These are phyloP conservation scores for Cuniculus paca DNA, from an alignment of 2,797 vertebrate species.

Conservation along the genomic window DNA sequence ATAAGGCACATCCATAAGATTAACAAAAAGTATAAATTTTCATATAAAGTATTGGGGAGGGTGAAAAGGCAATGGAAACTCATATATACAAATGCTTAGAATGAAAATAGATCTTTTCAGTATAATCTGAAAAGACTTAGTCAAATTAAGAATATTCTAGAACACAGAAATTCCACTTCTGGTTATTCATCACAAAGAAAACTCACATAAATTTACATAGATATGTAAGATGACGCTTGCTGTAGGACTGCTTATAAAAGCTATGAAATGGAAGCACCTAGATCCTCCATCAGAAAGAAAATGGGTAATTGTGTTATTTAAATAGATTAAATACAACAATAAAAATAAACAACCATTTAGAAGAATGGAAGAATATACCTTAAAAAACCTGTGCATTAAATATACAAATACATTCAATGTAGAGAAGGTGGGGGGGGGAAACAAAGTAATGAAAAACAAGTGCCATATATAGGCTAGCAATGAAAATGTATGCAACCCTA, in stretches of 20 bases:
- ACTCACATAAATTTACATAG: neutral
- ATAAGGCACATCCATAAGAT: neutral
- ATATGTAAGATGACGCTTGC: neutral
- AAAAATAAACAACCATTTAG: neutral
- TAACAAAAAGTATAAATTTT: neutral
- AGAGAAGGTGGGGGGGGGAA: neutral
- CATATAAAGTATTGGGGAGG: neutral
- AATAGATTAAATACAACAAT: conserved; percentile 16
- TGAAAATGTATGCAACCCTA: neutral
- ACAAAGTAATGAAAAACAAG: neutral
- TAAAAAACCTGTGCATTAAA: neutral
- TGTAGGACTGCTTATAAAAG: neutral
- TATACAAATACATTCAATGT: neutral
- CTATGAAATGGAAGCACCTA: neutral
- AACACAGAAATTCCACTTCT: neutral
- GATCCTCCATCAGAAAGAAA: neutral
- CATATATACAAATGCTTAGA: neutral
- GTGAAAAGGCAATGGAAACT: neutral
- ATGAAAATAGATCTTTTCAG: neutral
- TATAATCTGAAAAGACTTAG: neutral
- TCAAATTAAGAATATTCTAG: conserved; percentile 4
- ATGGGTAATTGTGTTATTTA: neutral
- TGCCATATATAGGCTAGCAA: neutral
- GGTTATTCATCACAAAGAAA: neutral
- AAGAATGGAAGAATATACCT: neutral